A percentile compares a stretch with the other conserved stretches of the same genome.
Conservation (phyloP, 2,797 vertebrate species). For the Epinephelus coioides region DNA sequence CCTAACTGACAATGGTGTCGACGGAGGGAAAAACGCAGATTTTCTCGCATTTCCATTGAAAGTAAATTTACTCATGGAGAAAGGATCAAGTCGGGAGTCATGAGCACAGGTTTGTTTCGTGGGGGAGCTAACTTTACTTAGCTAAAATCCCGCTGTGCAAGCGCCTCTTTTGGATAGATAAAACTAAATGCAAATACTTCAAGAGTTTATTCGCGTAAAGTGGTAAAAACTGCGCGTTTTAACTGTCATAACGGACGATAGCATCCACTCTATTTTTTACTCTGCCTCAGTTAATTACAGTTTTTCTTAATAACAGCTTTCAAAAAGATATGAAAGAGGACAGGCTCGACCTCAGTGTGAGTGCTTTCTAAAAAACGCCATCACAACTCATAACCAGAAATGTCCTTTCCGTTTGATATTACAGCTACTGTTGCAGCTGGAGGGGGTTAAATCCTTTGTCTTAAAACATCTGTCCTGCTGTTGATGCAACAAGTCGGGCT, state of each 20-base stretch:
- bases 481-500: conserved; percentile 57
- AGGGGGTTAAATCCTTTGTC: conserved; percentile 82
- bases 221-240: background rate
- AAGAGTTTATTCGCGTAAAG: background rate
- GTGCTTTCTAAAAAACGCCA: conserved; percentile 39
- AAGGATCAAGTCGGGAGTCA: conserved; percentile 86
- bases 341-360: conserved; percentile 27
- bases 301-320: conserved; percentile 76
- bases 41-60: conserved; percentile 81
- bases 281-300: conserved; percentile 72
- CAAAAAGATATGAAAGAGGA: conserved; percentile 50
- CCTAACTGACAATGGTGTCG: conserved; percentile 70
- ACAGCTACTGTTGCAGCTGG: conserved; percentile 57
- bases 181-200: background rate
- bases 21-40: conserved; percentile 60
- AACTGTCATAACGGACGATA: conserved; percentile 25
- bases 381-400: conserved; percentile 16
- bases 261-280: conserved; percentile 58
- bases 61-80: conserved; percentile 86
- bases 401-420: conserved; percentile 36
- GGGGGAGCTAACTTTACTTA: conserved; percentile 53
- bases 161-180: background rate
- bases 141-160: conserved; percentile 29
- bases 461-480: conserved; percentile 82
- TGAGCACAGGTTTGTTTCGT: conserved; percentile 90